phyloP scores from a whole-genome alignment of 2,888 invertebrate species.

The Portevinia maculata region DNA sequence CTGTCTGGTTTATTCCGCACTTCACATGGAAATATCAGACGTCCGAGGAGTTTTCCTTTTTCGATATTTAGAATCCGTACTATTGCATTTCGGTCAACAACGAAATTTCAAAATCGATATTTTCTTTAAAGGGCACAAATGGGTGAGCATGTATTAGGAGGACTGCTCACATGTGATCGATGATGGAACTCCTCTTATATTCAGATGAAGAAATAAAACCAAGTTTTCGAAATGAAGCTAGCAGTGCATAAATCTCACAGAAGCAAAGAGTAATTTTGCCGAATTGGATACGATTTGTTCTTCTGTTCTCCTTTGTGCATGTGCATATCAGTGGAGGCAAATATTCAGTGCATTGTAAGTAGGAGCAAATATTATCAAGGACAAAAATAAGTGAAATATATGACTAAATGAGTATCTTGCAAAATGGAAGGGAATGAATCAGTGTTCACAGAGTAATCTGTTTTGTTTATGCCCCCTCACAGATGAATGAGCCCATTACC shows the following conservation, averaged over 20 bases:
- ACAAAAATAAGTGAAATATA: conserved; percentile 13
- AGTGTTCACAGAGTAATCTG: conserved; percentile 10
- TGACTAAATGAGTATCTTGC: neutral
- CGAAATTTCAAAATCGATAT: conserved; percentile 13
- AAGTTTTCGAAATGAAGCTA: conserved; percentile 56
- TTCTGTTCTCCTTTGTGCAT: neutral
- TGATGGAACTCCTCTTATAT: conserved; percentile 8
- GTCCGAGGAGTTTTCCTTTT: neutral
- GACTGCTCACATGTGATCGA: conserved; percentile 28
- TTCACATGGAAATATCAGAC: neutral
- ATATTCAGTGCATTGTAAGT: conserved; percentile 36
- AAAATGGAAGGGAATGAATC: neutral
- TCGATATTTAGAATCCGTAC: too few species aligned
- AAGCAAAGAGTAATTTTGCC: conserved; percentile 55
- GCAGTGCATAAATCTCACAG: conserved; percentile 66
- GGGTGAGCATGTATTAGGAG: too few species aligned
- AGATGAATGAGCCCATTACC: conserved; percentile 15
- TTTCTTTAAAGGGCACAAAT: conserved; percentile 24
- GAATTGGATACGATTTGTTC: conserved; percentile 61
- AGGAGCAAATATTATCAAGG: neutral
- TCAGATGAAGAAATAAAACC: conserved; percentile 31
- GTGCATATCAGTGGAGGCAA: neutral
- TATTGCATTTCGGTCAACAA: neutral
- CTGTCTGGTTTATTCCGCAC: conserved; percentile 1
- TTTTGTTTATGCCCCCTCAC: conserved; percentile 30